Percentiles rank a stretch among this genome's conserved stretches.
These are phyloP conservation scores for Illadopsis cleaveri DNA, from an alignment of 2,113 vertebrate species.

Conservation along the genomic window DNA sequence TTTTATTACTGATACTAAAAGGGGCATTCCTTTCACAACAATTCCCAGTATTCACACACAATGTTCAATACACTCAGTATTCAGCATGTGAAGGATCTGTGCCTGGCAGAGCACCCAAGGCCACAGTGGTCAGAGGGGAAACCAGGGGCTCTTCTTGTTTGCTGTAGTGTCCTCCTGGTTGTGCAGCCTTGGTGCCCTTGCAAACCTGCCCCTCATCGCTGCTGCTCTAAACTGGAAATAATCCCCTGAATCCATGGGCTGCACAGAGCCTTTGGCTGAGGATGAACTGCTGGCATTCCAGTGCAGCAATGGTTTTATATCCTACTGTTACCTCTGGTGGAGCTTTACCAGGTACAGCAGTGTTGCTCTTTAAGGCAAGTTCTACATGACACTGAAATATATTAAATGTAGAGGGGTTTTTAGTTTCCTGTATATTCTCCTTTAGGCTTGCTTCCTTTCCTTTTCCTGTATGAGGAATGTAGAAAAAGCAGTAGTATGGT, in stretches of 20 bases:
- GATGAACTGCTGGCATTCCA: neutral
- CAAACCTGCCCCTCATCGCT: neutral
- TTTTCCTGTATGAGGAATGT: neutral
- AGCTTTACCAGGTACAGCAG: neutral
- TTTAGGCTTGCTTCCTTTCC: neutral
- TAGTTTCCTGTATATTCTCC: neutral
- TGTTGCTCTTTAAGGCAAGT: neutral
- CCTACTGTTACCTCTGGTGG: neutral
- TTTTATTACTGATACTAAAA: neutral
- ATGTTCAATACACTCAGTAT: accelerated
- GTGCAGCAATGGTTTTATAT: neutral
- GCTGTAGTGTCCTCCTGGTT: neutral
- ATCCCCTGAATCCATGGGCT: accelerated
- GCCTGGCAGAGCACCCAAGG: neutral
- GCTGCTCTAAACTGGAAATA: neutral
- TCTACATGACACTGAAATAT: neutral
- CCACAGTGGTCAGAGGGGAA: neutral
- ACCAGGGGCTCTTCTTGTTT: neutral
- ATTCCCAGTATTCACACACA: neutral
- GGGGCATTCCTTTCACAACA: neutral
- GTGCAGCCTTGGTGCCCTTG: neutral
- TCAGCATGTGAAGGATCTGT: accelerated
- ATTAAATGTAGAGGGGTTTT: neutral
- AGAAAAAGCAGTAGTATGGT: neutral
- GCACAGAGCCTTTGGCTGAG: neutral